Evolutionary conservation across 2,888 invertebrate genomes (phyloP).

Genomic region (Ormyrus thymus): DNA sequence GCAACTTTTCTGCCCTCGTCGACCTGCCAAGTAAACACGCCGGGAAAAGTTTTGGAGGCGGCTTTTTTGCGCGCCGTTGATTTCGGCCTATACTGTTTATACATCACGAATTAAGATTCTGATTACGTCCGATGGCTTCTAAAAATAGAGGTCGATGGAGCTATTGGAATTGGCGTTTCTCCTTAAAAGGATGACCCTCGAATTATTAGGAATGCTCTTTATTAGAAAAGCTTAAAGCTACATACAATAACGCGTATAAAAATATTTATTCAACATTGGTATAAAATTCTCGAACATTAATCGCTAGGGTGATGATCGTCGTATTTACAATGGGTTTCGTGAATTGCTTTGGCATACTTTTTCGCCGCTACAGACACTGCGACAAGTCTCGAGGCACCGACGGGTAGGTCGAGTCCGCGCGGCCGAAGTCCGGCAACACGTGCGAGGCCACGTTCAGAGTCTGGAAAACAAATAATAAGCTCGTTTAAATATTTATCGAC

Average conservation of each 20-base stretch:
- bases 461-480: conserved; percentile 17
- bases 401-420: not conserved
- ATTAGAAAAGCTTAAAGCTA: conserved; percentile 8
- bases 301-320: not conserved
- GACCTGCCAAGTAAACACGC: no score
- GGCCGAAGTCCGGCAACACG: conserved; percentile 1
- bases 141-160: no score
- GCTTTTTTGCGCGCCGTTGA: no score
- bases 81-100: no score
- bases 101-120: no score
- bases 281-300: not conserved
- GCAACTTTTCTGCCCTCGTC: no score
- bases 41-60: no score
- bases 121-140: no score
- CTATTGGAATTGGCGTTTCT: no score
- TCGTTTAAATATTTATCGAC: not conserved
- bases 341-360: not conserved
- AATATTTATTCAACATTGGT: conserved; percentile 17
- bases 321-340: conserved; percentile 37
- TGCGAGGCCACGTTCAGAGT: conserved; percentile 10
- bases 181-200: no score
- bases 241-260: conserved; percentile 24
- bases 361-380: conserved; percentile 7
- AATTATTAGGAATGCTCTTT: not conserved
- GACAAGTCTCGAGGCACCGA: conserved; percentile 14